phyloP scores from a whole-genome alignment of 1,140 invertebrate genomes.

The Achroia grisella region DNA sequence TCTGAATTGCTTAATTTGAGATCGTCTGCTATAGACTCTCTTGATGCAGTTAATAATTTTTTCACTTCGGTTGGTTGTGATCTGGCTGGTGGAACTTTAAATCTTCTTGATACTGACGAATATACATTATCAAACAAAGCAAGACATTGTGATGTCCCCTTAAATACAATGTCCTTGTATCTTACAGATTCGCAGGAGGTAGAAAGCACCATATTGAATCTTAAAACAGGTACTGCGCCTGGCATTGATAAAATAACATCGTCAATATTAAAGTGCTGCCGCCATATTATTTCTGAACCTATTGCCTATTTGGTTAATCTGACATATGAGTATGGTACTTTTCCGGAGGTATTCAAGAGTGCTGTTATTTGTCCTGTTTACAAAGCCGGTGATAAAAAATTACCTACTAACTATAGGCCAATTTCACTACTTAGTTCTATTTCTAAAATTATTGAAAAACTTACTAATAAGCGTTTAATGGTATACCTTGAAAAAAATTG shows the following conservation, averaged over 20 bases:
- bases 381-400: neutral
- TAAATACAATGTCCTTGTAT: neutral
- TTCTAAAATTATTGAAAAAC: slow-evolving; percentile 7
- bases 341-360: slow-evolving; percentile 5
- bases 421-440: slow-evolving; percentile 7
- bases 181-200: neutral
- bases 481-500: too few species aligned
- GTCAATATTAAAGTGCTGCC: neutral
- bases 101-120: too few species aligned
- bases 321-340: slow-evolving; percentile 3
- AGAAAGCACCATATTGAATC: neutral
- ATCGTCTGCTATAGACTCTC: too few species aligned
- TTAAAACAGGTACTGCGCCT: neutral
- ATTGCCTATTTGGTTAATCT: slow-evolving; percentile 3
- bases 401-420: slow-evolving; percentile 7
- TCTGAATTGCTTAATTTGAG: too few species aligned
- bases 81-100: too few species aligned
- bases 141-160: too few species aligned
- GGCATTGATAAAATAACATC: neutral
- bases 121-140: too few species aligned
- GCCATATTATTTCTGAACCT: neutral
- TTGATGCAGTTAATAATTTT: too few species aligned
- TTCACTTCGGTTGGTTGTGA: too few species aligned
- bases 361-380: slow-evolving; percentile 5
- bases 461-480: too few species aligned